phyloP scores from a whole-genome alignment of 2,797 vertebrate species.

The Morus bassanus region DNA sequence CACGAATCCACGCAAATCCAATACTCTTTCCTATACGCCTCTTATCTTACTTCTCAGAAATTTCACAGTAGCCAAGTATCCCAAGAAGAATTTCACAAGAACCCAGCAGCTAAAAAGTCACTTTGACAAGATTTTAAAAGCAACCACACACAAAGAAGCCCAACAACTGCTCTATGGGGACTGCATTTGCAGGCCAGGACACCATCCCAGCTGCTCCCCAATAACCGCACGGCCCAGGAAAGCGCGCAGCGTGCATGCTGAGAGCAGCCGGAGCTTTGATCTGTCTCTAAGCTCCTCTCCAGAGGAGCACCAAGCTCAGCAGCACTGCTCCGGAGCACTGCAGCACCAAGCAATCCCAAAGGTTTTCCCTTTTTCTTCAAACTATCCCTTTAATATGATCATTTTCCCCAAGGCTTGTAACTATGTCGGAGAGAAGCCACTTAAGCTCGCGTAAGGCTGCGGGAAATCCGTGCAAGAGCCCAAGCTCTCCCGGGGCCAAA shows the following conservation, averaged over 20 bases:
- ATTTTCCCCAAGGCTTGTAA: neutral
- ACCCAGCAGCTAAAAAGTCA: neutral
- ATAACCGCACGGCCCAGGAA: neutral
- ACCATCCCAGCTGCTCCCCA: neutral
- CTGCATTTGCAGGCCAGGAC: neutral
- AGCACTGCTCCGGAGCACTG: too few species aligned
- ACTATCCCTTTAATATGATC: accelerated
- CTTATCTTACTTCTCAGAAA: neutral
- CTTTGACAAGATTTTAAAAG: neutral
- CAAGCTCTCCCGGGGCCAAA: neutral
- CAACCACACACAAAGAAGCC: too few species aligned
- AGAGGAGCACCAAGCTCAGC: too few species aligned
- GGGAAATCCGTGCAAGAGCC: neutral
- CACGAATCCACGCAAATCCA: neutral
- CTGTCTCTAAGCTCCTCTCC: neutral
- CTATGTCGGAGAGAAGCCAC: neutral
- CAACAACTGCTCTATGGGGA: neutral
- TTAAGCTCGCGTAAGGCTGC: neutral
- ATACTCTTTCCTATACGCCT: accelerated
- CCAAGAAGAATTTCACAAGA: neutral
- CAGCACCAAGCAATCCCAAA: neutral
- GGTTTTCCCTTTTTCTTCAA: neutral
- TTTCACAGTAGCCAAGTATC: neutral
- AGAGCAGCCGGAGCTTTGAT: neutral
- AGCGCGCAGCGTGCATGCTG: accelerated